Evolutionary conservation across 2,888 invertebrate genomes (phyloP).

Genomic region (Drosophila kanekoi): DNA sequence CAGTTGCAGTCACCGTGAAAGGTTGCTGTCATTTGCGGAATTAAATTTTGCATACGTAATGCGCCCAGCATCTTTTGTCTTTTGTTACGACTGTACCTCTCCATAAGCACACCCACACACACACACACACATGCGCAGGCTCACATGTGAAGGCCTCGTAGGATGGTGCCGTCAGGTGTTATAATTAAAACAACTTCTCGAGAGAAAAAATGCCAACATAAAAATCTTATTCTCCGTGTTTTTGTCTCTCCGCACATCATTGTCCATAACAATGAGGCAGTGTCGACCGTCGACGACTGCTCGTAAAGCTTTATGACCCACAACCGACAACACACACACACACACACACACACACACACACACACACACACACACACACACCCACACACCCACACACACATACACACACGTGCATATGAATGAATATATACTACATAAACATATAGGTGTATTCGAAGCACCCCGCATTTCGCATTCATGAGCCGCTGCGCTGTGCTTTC

Average conservation of each 20-base stretch:
- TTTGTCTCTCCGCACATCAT: constrained; percentile 55
- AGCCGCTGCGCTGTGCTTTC: constrained; percentile 34
- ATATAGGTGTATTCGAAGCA: constrained; percentile 7
- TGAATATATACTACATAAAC: neutral
- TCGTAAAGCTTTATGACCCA: constrained; percentile 64
- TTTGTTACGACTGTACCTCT: constrained; percentile 57
- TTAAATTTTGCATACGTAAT: constrained; percentile 76
- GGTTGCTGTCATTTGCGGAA: constrained; percentile 65
- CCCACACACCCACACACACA: constrained; percentile 2
- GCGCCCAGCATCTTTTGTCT: constrained; percentile 17
- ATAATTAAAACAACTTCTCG: constrained; percentile 66
- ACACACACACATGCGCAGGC: neutral
- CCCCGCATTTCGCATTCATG: constrained; percentile 51
- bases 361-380: constrained; percentile 11
- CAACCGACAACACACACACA: constrained; percentile 16
- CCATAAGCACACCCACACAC: neutral
- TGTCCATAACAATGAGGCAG: constrained; percentile 66
- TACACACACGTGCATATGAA: neutral
- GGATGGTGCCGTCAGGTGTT: constrained; percentile 42
- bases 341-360: constrained; percentile 1
- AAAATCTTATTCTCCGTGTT: constrained; percentile 50
- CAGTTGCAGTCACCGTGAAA: constrained; percentile 15
- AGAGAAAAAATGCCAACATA: constrained; percentile 40
- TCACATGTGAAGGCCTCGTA: constrained; percentile 11
- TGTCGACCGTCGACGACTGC: constrained; percentile 32